Base-by-base conservation (phyloP, 2,113 vertebrate genomes). In the Oxyura jamaicensis region DNA sequence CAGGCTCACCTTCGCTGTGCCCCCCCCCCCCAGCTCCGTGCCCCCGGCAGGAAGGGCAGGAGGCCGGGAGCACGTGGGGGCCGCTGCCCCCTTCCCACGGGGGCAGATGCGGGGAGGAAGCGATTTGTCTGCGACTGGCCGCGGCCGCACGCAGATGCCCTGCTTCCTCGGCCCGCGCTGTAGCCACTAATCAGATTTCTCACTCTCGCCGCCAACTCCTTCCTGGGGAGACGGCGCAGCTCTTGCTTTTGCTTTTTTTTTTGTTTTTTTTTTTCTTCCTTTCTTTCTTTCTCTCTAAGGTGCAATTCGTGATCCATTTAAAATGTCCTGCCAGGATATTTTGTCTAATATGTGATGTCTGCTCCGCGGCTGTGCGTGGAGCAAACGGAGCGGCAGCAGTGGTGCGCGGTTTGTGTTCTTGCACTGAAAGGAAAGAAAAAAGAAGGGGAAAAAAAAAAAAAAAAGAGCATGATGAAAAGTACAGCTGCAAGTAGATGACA, bases 91-190 rank as follows among this genome's bases (percentile, higher is more conserved):
- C 16, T 91, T 68, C 84, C 91, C 69, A 71, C 59, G 1, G 93
- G 87, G 91, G 71, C 91, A 95, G 90, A 91, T 86, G 96, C 3
- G 13, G 90, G 16, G 69, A 96, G 93, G 96, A 96, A 97, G 91
- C 22, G 94, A 86, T 95, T 91, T 94, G 76, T 90, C 85, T 67
- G 0, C 44, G 28, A 36, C 31, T 52, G 94, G 95, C 44, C 52
- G 19, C 0, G 69, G 88, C 8, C 71, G 29, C 67, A 8, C 41
- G 0, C 93, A 94, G 90, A 74, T 96, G 90, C 91, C 33, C 85
- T 9, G 10, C 75, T 88, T 77, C 95, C 94, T 90, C 12, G 2
- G 71, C 94, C 26, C 67, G 83, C 23, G 62, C 36, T 10, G 3
- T 5, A 23, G 21, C 28, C 21, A 0, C 82, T 29, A 9, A 71